A percentile compares a stretch with the other conserved stretches of the same genome.
phyloP scores from a whole-genome alignment of 2,113 vertebrate species.

The Jacana jacana region DNA sequence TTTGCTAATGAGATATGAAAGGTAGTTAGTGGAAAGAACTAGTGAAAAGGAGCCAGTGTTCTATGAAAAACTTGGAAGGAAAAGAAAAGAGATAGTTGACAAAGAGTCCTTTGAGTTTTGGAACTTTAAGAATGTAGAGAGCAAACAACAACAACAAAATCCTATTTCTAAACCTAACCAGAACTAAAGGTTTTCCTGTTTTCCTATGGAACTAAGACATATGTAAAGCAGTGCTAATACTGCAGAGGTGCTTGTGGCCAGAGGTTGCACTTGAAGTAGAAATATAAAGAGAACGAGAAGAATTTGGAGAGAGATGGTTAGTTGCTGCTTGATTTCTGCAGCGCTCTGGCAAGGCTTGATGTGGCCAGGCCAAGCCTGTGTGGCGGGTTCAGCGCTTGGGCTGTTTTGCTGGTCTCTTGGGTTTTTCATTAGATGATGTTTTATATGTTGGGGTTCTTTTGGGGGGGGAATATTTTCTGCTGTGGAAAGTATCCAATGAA shows the following conservation, averaged over 20 bases:
- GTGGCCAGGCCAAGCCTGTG: background rate
- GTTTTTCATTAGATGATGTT: background rate
- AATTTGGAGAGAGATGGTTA: background rate
- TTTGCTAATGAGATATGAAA: conserved; percentile 31
- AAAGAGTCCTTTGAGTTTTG: conserved; percentile 37
- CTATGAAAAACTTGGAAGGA: conserved; percentile 32
- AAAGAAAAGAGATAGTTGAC: conserved; percentile 20
- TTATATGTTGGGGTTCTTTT: background rate
- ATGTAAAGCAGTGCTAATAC: background rate
- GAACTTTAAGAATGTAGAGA: background rate
- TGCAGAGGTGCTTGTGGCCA: background rate
- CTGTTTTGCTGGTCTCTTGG: background rate
- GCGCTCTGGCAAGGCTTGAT: background rate
- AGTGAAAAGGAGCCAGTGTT: conserved; percentile 17
- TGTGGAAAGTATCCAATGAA: background rate
- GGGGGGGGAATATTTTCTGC: background rate
- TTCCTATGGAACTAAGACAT: background rate
- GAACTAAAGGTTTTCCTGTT: background rate
- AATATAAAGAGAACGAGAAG: background rate
- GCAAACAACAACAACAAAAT: background rate
- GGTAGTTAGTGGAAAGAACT: conserved; percentile 25
- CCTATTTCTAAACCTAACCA: background rate
- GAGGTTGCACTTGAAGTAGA: background rate
- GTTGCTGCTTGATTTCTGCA: background rate
- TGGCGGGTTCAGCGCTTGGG: background rate